A percentile compares a stretch with the other conserved stretches of the same genome.
Conservation (phyloP, 2,113 vertebrate genomes). For the Ia io region DNA sequence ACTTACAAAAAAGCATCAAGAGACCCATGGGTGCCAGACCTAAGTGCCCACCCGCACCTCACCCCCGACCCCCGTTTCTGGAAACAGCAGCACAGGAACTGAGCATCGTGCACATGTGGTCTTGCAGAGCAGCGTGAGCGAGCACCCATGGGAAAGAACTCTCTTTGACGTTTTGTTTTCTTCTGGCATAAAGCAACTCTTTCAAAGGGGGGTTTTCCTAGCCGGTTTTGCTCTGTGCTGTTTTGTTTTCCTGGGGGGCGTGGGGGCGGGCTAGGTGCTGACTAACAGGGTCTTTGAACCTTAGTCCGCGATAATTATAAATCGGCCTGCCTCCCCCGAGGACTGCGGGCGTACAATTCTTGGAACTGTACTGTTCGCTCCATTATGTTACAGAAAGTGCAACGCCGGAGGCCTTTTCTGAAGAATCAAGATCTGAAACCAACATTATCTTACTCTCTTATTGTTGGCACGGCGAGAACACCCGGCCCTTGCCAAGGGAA, state of each 20-base stretch:
- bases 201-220: neutral
- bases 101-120: accelerated
- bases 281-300: neutral
- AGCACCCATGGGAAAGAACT: neutral
- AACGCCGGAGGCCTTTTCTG: neutral
- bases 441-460: constrained; percentile 14
- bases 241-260: neutral
- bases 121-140: accelerated
- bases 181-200: neutral
- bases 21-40: neutral
- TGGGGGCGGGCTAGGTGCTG: neutral
- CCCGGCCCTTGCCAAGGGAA: constrained; percentile 26
- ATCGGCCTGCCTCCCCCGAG: accelerated
- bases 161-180: neutral
- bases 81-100: neutral
- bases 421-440: constrained; percentile 53
- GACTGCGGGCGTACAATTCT: neutral
- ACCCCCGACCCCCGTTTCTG: neutral
- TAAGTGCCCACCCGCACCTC: accelerated
- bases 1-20: too few relatives aligned
- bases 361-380: neutral
- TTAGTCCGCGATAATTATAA: neutral
- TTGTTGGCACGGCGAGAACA: constrained; percentile 9
- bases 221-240: neutral
- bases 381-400: constrained; percentile 27